A percentile compares a stretch with the other conserved stretches of the same genome.
Evolutionary conservation across 2,888 invertebrate genomes (phyloP).

Genomic region (Patella depressa): DNA sequence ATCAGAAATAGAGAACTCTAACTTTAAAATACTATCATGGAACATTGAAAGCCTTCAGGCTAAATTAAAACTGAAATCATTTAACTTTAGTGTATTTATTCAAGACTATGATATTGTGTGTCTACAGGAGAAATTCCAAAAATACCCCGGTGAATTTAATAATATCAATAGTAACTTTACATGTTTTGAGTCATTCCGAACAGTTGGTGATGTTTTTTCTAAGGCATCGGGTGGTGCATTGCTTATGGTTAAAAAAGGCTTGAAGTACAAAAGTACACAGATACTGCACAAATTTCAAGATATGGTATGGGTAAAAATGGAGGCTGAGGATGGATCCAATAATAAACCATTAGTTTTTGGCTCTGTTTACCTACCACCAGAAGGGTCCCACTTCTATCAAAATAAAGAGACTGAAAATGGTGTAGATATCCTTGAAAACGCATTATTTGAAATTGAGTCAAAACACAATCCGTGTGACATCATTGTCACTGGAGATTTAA

Average conservation of each 20-base stretch:
- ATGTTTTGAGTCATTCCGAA: neutral
- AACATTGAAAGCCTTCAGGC: neutral
- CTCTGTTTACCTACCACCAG: neutral
- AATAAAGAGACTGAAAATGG: neutral
- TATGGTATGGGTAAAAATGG: neutral
- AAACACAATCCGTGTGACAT: neutral
- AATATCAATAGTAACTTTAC: neutral
- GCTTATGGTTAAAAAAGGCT: neutral
- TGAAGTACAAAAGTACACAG: neutral
- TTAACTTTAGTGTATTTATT: neutral
- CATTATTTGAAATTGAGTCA: neutral
- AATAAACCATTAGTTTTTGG: neutral
- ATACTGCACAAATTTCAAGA: neutral
- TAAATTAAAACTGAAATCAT: neutral
- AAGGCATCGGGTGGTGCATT: neutral
- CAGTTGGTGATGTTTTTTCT: neutral
- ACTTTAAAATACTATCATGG: neutral
- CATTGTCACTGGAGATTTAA: neutral
- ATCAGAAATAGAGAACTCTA: neutral
- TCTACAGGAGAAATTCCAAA: conserved; percentile 1
- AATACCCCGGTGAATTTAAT: neutral
- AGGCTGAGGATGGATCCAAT: neutral
- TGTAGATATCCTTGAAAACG: neutral
- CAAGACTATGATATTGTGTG: conserved; percentile 1
- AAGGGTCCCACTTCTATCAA: neutral